These are phyloP conservation scores for Xanthia icteritia DNA, from an alignment of 2,888 invertebrate genomes.

Conservation along the genomic window DNA sequence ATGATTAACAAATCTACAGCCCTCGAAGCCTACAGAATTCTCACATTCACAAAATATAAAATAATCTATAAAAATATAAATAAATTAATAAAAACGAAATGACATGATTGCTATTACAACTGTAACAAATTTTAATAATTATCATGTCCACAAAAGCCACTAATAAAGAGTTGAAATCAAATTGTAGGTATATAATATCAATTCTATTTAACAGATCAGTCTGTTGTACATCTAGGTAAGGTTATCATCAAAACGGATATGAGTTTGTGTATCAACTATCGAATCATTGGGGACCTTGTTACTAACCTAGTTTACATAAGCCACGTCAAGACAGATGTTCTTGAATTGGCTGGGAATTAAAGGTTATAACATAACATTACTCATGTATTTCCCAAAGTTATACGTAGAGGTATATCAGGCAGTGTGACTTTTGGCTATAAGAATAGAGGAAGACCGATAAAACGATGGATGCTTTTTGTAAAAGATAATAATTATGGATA, in stretches of 20 bases:
- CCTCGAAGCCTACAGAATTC: no score
- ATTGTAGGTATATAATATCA: not conserved
- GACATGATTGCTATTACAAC: no score
- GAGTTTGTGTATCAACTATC: not conserved
- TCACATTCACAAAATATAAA: no score
- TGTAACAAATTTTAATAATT: no score
- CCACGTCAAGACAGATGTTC: not conserved
- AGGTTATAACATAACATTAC: not conserved
- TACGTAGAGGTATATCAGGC: not conserved
- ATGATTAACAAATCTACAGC: no score
- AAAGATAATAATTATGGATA: not conserved
- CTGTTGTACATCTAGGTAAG: not conserved
- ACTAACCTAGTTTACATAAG: not conserved
- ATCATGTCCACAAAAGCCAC: no score
- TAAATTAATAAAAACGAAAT: no score
- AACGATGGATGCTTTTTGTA: not conserved
- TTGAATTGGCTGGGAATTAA: not conserved
- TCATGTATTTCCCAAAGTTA: not conserved
- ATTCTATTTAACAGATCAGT: not conserved
- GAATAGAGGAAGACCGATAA: not conserved
- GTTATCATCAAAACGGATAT: constrained; percentile 19
- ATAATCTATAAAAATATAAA: no score
- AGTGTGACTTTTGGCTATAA: not conserved
- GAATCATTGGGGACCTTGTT: not conserved
- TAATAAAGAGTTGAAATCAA: no score